Percentiles rank a stretch among this genome's conserved stretches.
phyloP scores from a whole-genome alignment of 2,888 invertebrate genomes.

The Rambutsinella grinnellia region DNA sequence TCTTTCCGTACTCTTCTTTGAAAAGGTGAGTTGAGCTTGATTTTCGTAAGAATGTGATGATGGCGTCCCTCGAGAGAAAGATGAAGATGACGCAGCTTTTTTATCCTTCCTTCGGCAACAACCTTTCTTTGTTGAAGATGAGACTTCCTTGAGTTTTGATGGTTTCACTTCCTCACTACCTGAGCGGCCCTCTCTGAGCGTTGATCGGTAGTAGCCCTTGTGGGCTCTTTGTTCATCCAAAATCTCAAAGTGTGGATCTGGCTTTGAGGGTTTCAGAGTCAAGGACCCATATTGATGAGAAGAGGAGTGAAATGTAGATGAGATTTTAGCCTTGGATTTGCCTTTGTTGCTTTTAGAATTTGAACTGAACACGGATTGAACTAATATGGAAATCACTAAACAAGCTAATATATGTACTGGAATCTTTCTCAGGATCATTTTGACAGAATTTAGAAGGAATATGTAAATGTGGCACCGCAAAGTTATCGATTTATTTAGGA shows the following conservation, averaged over 20 bases:
- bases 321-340: constrained; percentile 11
- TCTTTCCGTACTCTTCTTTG: constrained; percentile 19
- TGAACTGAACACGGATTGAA: not conserved
- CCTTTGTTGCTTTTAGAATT: constrained; percentile 16
- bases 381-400: constrained; percentile 9
- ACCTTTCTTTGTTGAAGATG: not conserved
- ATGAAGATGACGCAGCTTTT: not conserved
- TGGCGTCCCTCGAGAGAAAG: not conserved
- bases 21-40: constrained; percentile 5
- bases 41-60: constrained; percentile 7
- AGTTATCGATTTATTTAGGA: no score
- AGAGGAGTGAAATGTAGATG: constrained; percentile 7
- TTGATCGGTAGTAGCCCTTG: constrained; percentile 9
- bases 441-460: no score
- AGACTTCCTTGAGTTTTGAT: not conserved
- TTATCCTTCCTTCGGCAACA: not conserved
- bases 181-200: constrained; percentile 39
- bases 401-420: constrained; percentile 27
- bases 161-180: constrained; percentile 26
- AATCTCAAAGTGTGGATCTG: constrained; percentile 45
- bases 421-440: constrained; percentile 27
- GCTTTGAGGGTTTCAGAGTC: constrained; percentile 14
- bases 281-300: constrained; percentile 26
- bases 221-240: constrained; percentile 38
- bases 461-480: no score